phyloP scores from a whole-genome alignment of 1,140 invertebrate genomes.

The Drosophila oshimai region DNA sequence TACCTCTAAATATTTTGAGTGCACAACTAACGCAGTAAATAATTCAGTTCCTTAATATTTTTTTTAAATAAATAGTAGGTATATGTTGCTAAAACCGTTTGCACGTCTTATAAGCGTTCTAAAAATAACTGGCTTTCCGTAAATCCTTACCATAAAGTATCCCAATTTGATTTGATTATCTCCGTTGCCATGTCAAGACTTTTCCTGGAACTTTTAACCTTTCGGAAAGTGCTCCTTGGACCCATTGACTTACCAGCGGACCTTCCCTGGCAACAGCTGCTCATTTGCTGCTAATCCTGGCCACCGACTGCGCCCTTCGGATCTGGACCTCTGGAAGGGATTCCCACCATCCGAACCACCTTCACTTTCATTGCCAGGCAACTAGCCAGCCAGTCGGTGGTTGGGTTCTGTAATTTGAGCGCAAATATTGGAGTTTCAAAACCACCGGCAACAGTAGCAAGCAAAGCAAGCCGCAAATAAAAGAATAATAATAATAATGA shows the following conservation, averaged over 20 bases:
- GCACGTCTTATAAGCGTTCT: too few relatives aligned
- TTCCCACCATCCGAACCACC: neutral
- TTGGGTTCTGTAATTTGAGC: constrained; percentile 57
- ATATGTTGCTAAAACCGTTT: too few relatives aligned
- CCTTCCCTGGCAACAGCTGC: constrained; percentile 23
- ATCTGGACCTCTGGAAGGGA: neutral
- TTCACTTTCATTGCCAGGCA: constrained; percentile 18
- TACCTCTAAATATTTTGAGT: too few relatives aligned
- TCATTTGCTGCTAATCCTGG: constrained; percentile 38
- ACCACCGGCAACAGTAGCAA: constrained; percentile 33
- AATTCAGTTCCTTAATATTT: too few relatives aligned
- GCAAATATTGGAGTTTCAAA: constrained; percentile 70
- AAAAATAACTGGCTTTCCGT: neutral
- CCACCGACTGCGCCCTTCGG: neutral
- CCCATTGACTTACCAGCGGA: neutral
- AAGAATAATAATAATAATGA: constrained; percentile 74
- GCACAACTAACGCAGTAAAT: too few relatives aligned
- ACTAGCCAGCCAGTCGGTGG: neutral
- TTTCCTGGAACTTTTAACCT: neutral
- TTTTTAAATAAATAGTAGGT: too few relatives aligned
- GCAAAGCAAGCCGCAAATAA: constrained; percentile 45
- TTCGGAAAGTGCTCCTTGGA: neutral
- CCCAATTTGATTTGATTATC: constrained; percentile 17
- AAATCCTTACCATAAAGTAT: neutral
- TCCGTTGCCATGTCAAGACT: neutral